Conservation (phyloP, 1,140 invertebrate genomes). For the Hormaphis cornu region DNA sequence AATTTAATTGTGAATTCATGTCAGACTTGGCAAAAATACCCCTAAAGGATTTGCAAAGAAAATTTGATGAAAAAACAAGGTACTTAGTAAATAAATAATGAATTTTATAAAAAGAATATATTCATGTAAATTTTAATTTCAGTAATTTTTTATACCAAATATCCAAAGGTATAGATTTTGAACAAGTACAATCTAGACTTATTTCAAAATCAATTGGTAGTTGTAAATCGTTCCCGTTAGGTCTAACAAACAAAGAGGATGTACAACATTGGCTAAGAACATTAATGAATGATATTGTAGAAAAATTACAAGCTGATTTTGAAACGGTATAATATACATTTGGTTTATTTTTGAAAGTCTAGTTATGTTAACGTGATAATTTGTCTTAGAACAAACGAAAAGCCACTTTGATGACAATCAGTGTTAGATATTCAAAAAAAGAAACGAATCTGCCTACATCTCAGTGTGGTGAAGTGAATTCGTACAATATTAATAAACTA, state of each 20-base stretch:
- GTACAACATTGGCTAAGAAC: slow-evolving; percentile 73
- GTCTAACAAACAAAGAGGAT: slow-evolving; percentile 59
- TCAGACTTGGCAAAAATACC: slow-evolving; percentile 60
- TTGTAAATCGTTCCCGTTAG: slow-evolving; percentile 85
- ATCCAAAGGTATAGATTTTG: slow-evolving; percentile 75
- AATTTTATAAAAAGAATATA: background rate
- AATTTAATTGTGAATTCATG: slow-evolving; percentile 67
- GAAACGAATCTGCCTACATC: background rate
- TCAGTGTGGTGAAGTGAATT: background rate
- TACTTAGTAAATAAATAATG: slow-evolving; percentile 42
- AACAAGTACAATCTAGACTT: slow-evolving; percentile 71
- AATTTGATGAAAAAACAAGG: slow-evolving; percentile 78
- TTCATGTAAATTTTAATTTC: slow-evolving; percentile 36
- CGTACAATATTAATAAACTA: slow-evolving; percentile 22
- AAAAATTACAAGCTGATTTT: slow-evolving; percentile 70
- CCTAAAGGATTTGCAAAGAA: slow-evolving; percentile 56
- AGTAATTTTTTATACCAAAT: slow-evolving; percentile 79
- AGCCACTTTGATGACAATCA: slow-evolving; percentile 23
- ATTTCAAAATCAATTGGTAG: slow-evolving; percentile 90
- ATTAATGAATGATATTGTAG: slow-evolving; percentile 69
- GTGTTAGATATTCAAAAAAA: background rate
- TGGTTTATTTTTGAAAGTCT: background rate
- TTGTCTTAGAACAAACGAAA: slow-evolving; percentile 25
- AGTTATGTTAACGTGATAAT: background rate
- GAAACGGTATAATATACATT: slow-evolving; percentile 33